phyloP scores from a whole-genome alignment of 2,888 invertebrate species.

The Lepidonotus clava region DNA sequence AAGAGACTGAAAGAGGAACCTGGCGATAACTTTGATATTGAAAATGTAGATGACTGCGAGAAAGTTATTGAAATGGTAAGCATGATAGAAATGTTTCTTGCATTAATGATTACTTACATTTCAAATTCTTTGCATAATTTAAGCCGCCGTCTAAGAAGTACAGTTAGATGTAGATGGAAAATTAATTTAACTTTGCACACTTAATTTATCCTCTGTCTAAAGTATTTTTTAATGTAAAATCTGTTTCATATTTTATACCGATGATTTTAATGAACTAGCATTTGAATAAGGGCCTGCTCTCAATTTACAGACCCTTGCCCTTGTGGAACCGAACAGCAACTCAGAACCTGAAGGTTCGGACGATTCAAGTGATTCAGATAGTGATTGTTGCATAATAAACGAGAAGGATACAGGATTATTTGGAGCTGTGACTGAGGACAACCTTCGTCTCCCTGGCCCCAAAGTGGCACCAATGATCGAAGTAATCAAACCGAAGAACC shows the following conservation, averaged over 20 bases:
- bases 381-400: neutral
- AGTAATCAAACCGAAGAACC: neutral
- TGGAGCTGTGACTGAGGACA: neutral
- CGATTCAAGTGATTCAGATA: neutral
- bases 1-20: neutral
- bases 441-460: neutral
- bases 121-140: too few species aligned
- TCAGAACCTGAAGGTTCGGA: neutral
- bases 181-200: neutral
- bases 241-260: too few species aligned
- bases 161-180: too few species aligned
- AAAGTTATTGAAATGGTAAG: conserved; percentile 26
- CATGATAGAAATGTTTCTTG: neutral
- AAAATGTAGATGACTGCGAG: conserved; percentile 8
- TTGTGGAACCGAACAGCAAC: conserved; percentile 4
- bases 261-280: neutral
- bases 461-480: neutral
- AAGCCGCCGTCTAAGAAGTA: too few species aligned
- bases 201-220: too few species aligned
- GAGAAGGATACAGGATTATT: neutral
- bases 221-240: too few species aligned
- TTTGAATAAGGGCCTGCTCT: neutral
- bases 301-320: neutral
- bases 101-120: too few species aligned
- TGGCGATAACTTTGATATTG: conserved; percentile 15